Conservation (phyloP, 2,888 invertebrate genomes). For the Heliconius erato region DNA sequence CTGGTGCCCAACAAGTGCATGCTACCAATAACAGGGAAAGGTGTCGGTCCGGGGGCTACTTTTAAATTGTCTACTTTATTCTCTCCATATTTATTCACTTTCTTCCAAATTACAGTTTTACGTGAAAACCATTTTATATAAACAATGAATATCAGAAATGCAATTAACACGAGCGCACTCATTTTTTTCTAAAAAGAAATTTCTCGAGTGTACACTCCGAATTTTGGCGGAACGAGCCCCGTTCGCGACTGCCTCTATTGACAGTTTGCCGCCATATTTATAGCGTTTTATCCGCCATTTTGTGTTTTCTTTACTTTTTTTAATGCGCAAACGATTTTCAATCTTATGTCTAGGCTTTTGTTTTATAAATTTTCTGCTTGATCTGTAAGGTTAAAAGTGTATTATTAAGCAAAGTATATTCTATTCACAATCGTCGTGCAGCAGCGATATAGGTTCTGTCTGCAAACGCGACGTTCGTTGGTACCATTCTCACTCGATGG, state of each 20-base stretch:
- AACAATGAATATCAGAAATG: constrained; percentile 63
- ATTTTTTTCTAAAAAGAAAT: constrained; percentile 66
- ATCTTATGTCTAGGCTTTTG: neutral
- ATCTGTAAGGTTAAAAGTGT: neutral
- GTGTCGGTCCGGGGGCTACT: constrained; percentile 88
- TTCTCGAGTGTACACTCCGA: constrained; percentile 71
- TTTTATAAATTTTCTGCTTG: constrained; percentile 10
- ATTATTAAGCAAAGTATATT: neutral
- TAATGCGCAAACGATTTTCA: constrained; percentile 21
- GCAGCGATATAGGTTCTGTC: neutral
- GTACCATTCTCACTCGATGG: neutral
- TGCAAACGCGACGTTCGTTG: no score
- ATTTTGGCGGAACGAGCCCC: constrained; percentile 68
- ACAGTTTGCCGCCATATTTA: constrained; percentile 56
- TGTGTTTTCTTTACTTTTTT: constrained; percentile 12
- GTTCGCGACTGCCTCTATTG: constrained; percentile 58
- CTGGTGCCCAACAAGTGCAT: constrained; percentile 88
- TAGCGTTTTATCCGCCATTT: constrained; percentile 54
- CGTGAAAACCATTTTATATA: constrained; percentile 68
- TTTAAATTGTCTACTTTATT: constrained; percentile 60
- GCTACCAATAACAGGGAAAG: constrained; percentile 89
- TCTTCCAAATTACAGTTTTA: constrained; percentile 62
- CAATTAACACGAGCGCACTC: constrained; percentile 77
- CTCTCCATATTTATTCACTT: constrained; percentile 62
- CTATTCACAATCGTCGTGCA: neutral